Evolutionary conservation across 2,113 vertebrate species (phyloP), one percentile per base, ranked within the genome.

Genomic region (Prinia subflava): DNA sequence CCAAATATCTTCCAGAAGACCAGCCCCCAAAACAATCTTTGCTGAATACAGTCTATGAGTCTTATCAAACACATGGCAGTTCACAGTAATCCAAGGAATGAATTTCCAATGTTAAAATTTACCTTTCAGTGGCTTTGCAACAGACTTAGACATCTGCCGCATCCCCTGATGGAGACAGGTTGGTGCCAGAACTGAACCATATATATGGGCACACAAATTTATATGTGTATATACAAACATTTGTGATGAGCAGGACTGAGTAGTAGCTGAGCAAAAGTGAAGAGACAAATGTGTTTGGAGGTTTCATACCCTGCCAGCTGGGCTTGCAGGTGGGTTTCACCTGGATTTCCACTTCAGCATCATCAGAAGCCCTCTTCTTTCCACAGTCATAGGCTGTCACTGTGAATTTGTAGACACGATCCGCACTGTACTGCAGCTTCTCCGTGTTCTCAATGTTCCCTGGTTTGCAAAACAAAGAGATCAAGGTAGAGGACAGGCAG

Each of bases 391-490:
- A 99, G 17, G 99, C 99, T 2, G 99, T 99, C 96, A 99, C 99
- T 11, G 99, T 99, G 96, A 99, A 99, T 96, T 98, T 99, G 96
- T 99, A 98, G 89, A 99, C 96, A 12, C 96, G 98, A 97, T 99
- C 99, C 1, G 97, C 98, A 56, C 98, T 99, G 37, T 99, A 99
- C 95, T 99, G 99, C 94, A 99, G 96, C 20, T 99, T 99, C 97
- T 99, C 99, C 0, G 99, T 99, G 97, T 99, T 99, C 97, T 99
- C 99, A 2, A 99, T 99, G 98, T 99, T 99, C 53, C 99, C 99
- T 99, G 97, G 85, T 91, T 90, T 80, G 65, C 41, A 55, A 75
- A 78, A 68, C 23, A 80, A 86, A 87, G 60, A 73, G 79, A 87
- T 75, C 42, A 94, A 81, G 47, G 63, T 80, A 60, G 47, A 92